Evolutionary conservation across 2,113 vertebrate genomes (phyloP), one percentile per base, ranked within the genome.

Genomic region (Psilopsiagon aurifrons): DNA sequence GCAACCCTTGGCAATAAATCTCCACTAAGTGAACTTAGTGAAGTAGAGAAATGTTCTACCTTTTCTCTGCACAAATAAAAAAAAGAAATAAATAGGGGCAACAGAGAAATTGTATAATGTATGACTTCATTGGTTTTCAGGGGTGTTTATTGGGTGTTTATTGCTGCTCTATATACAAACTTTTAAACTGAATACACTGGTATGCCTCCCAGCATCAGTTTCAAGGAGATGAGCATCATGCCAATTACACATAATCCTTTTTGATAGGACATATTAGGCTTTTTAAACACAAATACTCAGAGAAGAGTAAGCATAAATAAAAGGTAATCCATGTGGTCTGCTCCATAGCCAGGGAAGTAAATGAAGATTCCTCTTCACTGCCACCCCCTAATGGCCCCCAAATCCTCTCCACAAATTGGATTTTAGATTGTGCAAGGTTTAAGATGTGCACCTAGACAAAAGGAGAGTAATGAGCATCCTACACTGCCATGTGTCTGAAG

Each of bases 1-100:
- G 27, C 27, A 83, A 31, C 18, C 17, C 43, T 76, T 52, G 39
- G 51, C 68, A 70, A 54, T 90, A 95, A 92, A 96, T 92, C 86
- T 94, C 76, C 27, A 24, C 29, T 67, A 88, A 94, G 70, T 74
- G 37, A 44, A 64, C 79, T 80, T 92, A 91, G 88, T 96, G 78
- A 94, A 77, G 62, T 80, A 54, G 64, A 86, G 90, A 91, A 92
- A 31, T 43, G 14, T 73, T 91, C 71, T 83, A 62, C 44, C 13
- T 87, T 73, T 89, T 31, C 29, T 54, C 28, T n/a, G 3, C 11
- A n/a, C 6, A 59, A 67, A 64, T 18, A 27, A 10, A 49, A 14
- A 64, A 27, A 37, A 24, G 47, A 31, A 17, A 22, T 37, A 54
- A 28, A 55, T 3, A 46, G 3, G 10, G 4, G 11, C 39, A 68